Base-by-base conservation (phyloP, 2,113 vertebrate species). In the Nothocercus nigrocapillus region DNA sequence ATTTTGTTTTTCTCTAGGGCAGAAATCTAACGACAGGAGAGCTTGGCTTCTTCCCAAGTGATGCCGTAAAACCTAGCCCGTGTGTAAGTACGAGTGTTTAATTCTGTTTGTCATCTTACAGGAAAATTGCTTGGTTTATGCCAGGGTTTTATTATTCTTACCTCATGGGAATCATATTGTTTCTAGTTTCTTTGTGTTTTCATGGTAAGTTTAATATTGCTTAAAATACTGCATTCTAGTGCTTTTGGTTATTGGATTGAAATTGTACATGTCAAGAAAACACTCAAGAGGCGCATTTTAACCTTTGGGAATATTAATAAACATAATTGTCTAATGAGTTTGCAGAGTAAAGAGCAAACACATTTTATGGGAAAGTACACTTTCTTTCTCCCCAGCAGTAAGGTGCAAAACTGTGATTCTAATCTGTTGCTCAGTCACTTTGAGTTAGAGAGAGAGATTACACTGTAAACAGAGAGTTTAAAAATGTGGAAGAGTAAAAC, bases 11-110 rank as follows among this genome's bases (percentile, higher is more conserved):
- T 73, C 97, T 97, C 88, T 97, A 99, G 99, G 99, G 99, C 81
- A 98, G 98, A 97, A 99, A 99, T 97, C 96, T 99, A 97, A 97
- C 98, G 66, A 99, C 98, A 27, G 98, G 98, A 95, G 99, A 99
- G 83, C 97, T 99, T 96, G 99, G 99, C 97, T 99, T 98, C 98
- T 99, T 99, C 94, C 99, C 99, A 76, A 99, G 99, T 87, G 98
- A 99, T 38, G 98, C 98, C 38, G 99, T 99, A 89, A 99, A 99
- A 95, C 99, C 99, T 10, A 98, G 98, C 81, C 99, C 99, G 30
- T 99, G 99, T 97, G 99, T 99, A 98, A 99, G 99, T 98, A 97
- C 42, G 68, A 12, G 64, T 95, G 45, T 82, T 93, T 93, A 86
- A 56, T 88, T 79, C 3, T 67, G 54, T 95, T 88, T 93, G 53